phyloP scores from a whole-genome alignment of 53 echinoderm and acorn worm species.

The Patiria pectinifera region DNA sequence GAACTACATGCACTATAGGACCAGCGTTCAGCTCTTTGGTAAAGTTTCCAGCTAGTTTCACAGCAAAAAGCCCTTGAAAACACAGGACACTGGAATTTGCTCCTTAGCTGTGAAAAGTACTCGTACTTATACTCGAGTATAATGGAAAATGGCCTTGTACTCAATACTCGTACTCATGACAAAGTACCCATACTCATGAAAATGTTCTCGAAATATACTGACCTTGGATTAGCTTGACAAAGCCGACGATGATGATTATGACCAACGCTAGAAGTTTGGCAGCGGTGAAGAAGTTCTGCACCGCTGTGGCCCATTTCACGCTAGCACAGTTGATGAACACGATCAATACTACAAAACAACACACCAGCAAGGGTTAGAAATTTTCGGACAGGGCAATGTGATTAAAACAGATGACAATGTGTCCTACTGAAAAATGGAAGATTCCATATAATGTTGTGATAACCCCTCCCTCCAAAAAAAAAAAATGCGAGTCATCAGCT shows the following conservation, averaged over 20 bases:
- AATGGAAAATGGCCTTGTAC: too few species aligned
- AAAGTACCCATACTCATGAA: too few species aligned
- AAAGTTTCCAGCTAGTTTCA: too few species aligned
- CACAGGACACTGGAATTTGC: too few species aligned
- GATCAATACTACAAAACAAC: slow-evolving; percentile 77
- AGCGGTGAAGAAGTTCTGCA: slow-evolving; percentile 94
- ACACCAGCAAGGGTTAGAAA: background rate
- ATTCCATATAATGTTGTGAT: background rate
- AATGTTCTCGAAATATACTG: background rate
- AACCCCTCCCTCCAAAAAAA: too few species aligned
- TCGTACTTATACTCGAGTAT: too few species aligned
- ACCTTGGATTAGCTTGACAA: slow-evolving; percentile 83
- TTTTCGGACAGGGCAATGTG: background rate
- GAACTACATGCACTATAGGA: too few species aligned
- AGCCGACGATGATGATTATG: slow-evolving; percentile 81
- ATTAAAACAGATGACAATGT: background rate
- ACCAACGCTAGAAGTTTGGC: slow-evolving; percentile 88
- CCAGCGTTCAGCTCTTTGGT: too few species aligned
- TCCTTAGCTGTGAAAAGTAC: too few species aligned
- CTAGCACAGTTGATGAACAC: slow-evolving; percentile 93
- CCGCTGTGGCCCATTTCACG: slow-evolving; percentile 95
- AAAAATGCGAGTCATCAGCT: background rate
- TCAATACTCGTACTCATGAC: too few species aligned
- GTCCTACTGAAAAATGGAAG: background rate
- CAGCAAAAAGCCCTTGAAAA: too few species aligned